These are phyloP conservation scores for Sphaerophoria rueppellii DNA, from an alignment of 2,888 invertebrate genomes.

Conservation along the genomic window DNA sequence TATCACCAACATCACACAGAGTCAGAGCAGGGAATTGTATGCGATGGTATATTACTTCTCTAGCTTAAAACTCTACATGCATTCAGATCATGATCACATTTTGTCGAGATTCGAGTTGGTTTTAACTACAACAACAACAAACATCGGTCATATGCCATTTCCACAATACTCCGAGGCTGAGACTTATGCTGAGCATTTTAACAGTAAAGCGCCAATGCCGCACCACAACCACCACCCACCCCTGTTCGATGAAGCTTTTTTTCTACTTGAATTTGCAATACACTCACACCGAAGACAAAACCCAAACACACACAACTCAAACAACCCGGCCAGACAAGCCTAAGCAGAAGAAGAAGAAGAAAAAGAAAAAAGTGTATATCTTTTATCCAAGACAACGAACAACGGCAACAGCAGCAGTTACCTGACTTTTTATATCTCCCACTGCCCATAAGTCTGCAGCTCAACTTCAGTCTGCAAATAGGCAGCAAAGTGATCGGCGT, in stretches of 20 bases:
- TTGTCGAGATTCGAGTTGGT: constrained; percentile 10
- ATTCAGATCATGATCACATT: constrained; percentile 66
- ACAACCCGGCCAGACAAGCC: constrained; percentile 23
- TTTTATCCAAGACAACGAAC: constrained; percentile 28
- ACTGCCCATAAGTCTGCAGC: constrained; percentile 72
- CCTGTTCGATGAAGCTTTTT: constrained; percentile 20
- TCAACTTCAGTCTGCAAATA: constrained; percentile 81
- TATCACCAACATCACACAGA: constrained; percentile 34
- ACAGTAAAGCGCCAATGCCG: constrained; percentile 70
- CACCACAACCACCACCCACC: constrained; percentile 38
- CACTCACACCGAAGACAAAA: neutral
- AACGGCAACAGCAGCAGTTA: constrained; percentile 11
- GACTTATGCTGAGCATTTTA: constrained; percentile 60
- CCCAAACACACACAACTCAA: neutral
- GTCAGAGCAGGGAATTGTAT: constrained; percentile 1
- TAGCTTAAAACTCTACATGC: constrained; percentile 57
- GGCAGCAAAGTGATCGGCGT: constrained; percentile 80
- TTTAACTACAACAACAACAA: constrained; percentile 5
- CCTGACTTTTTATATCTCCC: constrained; percentile 57
- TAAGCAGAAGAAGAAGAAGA: constrained; percentile 21
- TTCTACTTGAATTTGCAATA: constrained; percentile 58
- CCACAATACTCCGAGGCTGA: constrained; percentile 26
- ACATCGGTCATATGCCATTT: constrained; percentile 61
- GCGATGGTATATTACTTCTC: constrained; percentile 4
- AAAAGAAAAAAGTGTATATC: neutral